phyloP scores from a whole-genome alignment of 2,797 vertebrate genomes.

The Aplochiton taeniatus region DNA sequence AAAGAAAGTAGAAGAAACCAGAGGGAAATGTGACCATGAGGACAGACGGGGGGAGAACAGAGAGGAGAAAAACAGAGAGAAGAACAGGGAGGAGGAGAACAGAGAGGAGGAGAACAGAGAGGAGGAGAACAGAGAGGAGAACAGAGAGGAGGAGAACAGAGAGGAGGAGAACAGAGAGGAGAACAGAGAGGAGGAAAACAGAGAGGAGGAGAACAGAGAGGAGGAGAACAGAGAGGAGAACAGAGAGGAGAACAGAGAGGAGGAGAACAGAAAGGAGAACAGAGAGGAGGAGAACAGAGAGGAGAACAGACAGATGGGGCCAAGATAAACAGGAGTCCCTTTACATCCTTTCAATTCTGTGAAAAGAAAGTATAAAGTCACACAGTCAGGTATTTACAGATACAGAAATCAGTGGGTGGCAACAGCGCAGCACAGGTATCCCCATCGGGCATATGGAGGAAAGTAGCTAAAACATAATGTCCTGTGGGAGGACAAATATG shows the following conservation, averaged over 20 bases:
- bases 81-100: no score
- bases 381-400: conserved; percentile 17
- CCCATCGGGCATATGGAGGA: conserved; percentile 18
- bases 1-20: no score
- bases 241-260: background rate
- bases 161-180: background rate
- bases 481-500: conserved; percentile 14
- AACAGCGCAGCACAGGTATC: conserved; percentile 21
- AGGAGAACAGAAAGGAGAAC: background rate
- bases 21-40: no score
- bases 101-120: background rate
- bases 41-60: no score
- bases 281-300: background rate
- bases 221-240: background rate
- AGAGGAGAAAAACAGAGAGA: no score
- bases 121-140: background rate
- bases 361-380: conserved; percentile 18
- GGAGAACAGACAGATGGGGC: background rate
- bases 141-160: background rate
- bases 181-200: background rate
- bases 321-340: background rate
- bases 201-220: background rate
- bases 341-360: conserved; percentile 24
- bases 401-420: conserved; percentile 16
- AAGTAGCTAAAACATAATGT: conserved; percentile 12